phyloP scores from a whole-genome alignment of 1,140 invertebrate species.

The Dysdera silvatica region DNA sequence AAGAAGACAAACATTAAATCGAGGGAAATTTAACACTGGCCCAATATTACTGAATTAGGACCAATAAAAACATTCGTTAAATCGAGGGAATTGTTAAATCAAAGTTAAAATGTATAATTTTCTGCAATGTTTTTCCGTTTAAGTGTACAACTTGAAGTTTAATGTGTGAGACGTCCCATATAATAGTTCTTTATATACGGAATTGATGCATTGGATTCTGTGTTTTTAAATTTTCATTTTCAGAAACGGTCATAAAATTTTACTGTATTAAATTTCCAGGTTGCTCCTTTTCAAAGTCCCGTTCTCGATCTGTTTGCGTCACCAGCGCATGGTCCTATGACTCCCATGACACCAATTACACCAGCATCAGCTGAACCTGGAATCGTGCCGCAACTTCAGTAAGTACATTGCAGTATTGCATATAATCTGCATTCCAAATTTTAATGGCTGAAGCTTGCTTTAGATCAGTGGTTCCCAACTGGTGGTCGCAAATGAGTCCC shows the following conservation, averaged over 20 bases:
- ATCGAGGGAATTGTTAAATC: too few species aligned
- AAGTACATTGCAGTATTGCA: too few species aligned
- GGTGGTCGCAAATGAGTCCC: too few species aligned
- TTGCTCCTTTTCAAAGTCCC: constrained; percentile 43
- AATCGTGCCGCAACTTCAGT: constrained; percentile 90
- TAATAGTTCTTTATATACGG: background rate
- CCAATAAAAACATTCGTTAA: too few species aligned
- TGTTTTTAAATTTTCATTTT: constrained; percentile 28
- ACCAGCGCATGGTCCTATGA: constrained; percentile 52
- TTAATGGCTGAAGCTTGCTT: too few species aligned
- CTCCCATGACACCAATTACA: constrained; percentile 85
- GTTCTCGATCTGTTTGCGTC: constrained; percentile 52
- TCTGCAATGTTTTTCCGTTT: too few species aligned
- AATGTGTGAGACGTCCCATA: background rate
- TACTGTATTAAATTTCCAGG: background rate
- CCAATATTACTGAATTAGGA: too few species aligned
- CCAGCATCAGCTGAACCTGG: constrained; percentile 88
- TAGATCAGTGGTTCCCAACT: too few species aligned
- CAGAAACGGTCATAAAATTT: background rate
- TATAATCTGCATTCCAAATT: too few species aligned
- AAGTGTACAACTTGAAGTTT: background rate
- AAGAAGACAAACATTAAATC: too few species aligned
- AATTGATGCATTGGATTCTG: constrained; percentile 25
- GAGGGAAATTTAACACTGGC: too few species aligned
- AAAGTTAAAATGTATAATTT: too few species aligned